phyloP scores from a whole-genome alignment of 2,888 invertebrate genomes.

The Bombylius major region DNA sequence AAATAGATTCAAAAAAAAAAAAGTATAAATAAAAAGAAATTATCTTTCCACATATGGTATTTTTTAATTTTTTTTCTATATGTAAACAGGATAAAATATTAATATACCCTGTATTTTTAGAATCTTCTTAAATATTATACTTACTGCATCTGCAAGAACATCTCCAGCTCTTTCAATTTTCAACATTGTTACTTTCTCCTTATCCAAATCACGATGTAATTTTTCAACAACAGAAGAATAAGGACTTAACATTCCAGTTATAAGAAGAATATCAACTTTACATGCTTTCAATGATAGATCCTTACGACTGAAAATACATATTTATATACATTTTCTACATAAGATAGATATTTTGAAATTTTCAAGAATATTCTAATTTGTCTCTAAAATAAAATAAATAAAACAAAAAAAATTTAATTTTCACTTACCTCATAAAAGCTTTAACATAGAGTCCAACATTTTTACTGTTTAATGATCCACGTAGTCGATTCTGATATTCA shows the following conservation, averaged over 20 bases:
- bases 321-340: not conserved
- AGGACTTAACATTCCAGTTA: slow-evolving; percentile 66
- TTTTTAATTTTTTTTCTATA: not conserved
- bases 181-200: slow-evolving; percentile 68
- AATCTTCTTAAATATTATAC: slow-evolving; percentile 20
- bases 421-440: slow-evolving; percentile 66
- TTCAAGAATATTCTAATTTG: not conserved
- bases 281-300: slow-evolving; percentile 57
- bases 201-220: slow-evolving; percentile 63
- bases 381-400: not conserved
- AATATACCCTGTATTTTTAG: not conserved
- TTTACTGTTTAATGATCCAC: slow-evolving; percentile 61
- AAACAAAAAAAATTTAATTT: not conserved
- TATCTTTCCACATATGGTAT: not conserved
- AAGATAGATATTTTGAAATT: not conserved
- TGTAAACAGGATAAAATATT: not conserved
- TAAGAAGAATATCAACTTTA: slow-evolving; percentile 64
- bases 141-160: slow-evolving; percentile 71
- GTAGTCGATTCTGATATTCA: slow-evolving; percentile 63
- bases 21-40: not conserved
- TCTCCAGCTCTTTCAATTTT: slow-evolving; percentile 80
- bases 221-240: slow-evolving; percentile 71
- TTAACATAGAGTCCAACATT: slow-evolving; percentile 72
- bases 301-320: slow-evolving; percentile 45
- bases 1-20: slow-evolving; percentile 9